A percentile compares a stretch with the other conserved stretches of the same genome.
phyloP scores from a whole-genome alignment of 92 coral and sea anemone species.

The Porites evermanni region DNA sequence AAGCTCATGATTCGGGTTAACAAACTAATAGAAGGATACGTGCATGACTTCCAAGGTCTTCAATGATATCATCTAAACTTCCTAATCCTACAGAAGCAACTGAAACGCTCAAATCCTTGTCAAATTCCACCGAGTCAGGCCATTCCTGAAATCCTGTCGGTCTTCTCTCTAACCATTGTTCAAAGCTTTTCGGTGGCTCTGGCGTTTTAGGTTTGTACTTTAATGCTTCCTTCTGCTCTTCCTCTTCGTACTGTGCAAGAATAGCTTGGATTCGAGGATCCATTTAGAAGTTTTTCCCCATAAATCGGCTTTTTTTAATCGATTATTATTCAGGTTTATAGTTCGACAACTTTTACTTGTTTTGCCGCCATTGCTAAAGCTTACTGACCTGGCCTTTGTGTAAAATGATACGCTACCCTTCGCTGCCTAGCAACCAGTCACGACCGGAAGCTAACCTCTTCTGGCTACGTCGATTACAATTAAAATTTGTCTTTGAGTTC shows the following conservation, averaged over 20 bases:
- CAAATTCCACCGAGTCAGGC: slow-evolving; percentile 76
- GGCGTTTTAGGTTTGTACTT: slow-evolving; percentile 50
- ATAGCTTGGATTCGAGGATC: slow-evolving; percentile 85
- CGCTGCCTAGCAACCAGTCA: too few relatives aligned
- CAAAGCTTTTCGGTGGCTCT: slow-evolving; percentile 74
- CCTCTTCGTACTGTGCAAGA: slow-evolving; percentile 72
- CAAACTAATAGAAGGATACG: slow-evolving; percentile 72
- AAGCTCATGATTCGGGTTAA: too few relatives aligned
- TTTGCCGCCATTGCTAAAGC: background rate
- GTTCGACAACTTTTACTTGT: background rate
- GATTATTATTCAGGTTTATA: too few relatives aligned
- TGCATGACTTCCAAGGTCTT: slow-evolving; percentile 77
- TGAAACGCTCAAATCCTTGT: slow-evolving; percentile 64
- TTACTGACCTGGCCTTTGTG: too few relatives aligned
- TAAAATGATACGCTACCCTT: too few relatives aligned
- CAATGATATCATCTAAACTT: slow-evolving; percentile 87
- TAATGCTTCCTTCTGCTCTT: slow-evolving; percentile 58
- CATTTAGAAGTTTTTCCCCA: slow-evolving; percentile 33
- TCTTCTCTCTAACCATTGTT: slow-evolving; percentile 76
- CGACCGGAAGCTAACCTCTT: background rate
- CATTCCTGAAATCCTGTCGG: slow-evolving; percentile 65
- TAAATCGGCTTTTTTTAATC: background rate
- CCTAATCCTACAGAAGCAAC: slow-evolving; percentile 89
- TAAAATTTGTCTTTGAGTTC: too few relatives aligned
- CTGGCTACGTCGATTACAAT: too few relatives aligned